Conservation (phyloP, 2,888 invertebrate species). For the Liodrosophila aerea region DNA sequence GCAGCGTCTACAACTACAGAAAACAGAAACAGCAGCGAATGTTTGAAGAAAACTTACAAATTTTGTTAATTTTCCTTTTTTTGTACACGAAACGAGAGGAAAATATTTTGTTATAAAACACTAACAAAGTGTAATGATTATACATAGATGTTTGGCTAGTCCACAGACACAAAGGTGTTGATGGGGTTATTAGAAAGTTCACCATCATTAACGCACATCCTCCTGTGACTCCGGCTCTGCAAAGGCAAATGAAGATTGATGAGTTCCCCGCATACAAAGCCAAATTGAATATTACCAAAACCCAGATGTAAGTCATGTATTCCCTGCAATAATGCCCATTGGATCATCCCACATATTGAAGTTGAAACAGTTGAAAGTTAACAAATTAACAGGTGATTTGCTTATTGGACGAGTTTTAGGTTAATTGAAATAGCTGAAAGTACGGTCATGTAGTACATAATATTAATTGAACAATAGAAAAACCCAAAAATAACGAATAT, state of each 20-base stretch:
- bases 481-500: no score
- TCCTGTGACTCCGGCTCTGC: no score
- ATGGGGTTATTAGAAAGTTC: slow-evolving; percentile 21
- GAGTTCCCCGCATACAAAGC: background rate
- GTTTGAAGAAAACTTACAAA: slow-evolving; percentile 22
- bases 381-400: slow-evolving; percentile 8
- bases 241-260: slow-evolving; percentile 22
- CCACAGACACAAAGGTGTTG: slow-evolving; percentile 10
- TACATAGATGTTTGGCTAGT: slow-evolving; percentile 1
- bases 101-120: background rate
- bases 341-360: background rate
- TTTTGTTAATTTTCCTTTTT: background rate
- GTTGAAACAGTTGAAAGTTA: slow-evolving; percentile 5
- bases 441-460: no score
- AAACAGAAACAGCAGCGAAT: slow-evolving; percentile 14
- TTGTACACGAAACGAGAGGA: slow-evolving; percentile 9
- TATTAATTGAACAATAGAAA: no score
- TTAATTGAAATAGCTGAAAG: no score
- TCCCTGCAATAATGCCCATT: no score
- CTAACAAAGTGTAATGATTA: slow-evolving; percentile 11
- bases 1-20: slow-evolving; percentile 20
- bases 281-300: slow-evolving; percentile 17
- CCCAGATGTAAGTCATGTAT: no score
- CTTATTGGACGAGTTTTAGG: no score
- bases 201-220: slow-evolving; percentile 8